Evolutionary conservation across 2,888 invertebrate genomes (phyloP), one percentile per base, ranked within the genome.

Genomic region (Stenolophus ochropezus): DNA sequence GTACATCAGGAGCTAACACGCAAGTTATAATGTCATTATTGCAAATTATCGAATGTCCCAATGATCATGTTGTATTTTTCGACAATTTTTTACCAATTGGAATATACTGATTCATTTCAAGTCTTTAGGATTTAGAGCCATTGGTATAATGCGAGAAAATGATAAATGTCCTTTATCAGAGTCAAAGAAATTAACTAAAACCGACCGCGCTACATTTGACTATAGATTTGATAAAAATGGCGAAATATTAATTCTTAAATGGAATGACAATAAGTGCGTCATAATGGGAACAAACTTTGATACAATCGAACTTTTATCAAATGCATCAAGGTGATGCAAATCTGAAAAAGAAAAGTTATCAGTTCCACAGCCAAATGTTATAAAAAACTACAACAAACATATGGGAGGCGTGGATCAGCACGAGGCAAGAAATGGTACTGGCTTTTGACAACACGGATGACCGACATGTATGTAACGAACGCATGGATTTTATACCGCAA

Each of bases 401-500:
- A 53, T 53, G 53, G 53, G 53, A n/a, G 53, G 53, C 53, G 53
- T 53, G 14, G 18, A 53, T 18, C 16, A 53, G 18, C 53, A 53
- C 53, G 53, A 53, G 49, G 49, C 49, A 49, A 49, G 49, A 49
- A 49, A 49, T 49, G 49, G 49, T 49, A 49, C 49, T 49, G 49
- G 49, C 25, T 18, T 4, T n/a, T 82, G 1, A 76, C 23, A 14
- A 81, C 82, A 33, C 47, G 73, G 5, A 73, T 73, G 11, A 20
- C 47, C 16, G 73, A 33, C 11, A 73, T 73, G 73, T 2, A 14
- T 18, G 14, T 73, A 21, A 73, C 47, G 3, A 73, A 42, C 23
- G 73, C 73, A 3, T 73, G 47, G 47, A 73, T 73, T 73, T 73
- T 73, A 73, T 73, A 42, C 18, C 73, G 73, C 6, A 73, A 21